phyloP scores from a whole-genome alignment of 2,113 vertebrate genomes.

The Hymenochirus boettgeri region DNA sequence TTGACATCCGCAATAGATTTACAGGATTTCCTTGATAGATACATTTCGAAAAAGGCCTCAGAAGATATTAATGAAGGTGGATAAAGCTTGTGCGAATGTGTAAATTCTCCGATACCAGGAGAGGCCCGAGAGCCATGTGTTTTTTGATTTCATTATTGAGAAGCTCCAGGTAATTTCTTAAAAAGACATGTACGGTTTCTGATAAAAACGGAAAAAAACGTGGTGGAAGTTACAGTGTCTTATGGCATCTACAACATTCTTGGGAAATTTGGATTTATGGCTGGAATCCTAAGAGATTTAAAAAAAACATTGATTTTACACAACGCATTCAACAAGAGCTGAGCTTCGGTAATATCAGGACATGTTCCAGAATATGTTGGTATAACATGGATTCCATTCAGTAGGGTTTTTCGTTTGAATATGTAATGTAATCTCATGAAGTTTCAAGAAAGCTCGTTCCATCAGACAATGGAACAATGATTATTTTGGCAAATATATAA shows the following conservation, averaged over 20 bases:
- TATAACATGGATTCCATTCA: too few species aligned
- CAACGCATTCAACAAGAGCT: not conserved
- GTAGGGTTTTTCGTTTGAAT: too few species aligned
- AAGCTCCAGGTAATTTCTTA: slow-evolving; percentile 23
- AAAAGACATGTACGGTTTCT: slow-evolving; percentile 17
- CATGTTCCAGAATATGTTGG: too few species aligned
- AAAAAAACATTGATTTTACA: slow-evolving; percentile 26
- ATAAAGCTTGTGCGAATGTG: not conserved
- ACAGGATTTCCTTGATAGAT: slow-evolving; percentile 12
- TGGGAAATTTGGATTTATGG: slow-evolving; percentile 18
- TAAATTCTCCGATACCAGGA: slow-evolving; percentile 1
- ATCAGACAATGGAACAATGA: too few species aligned
- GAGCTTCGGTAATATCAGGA: too few species aligned
- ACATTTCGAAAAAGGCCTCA: slow-evolving; percentile 7
- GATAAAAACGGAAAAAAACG: not conserved
- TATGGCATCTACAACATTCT: not conserved
- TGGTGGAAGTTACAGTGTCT: not conserved
- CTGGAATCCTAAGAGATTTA: slow-evolving; percentile 21
- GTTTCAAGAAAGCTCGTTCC: too few species aligned
- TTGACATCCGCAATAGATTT: slow-evolving; percentile 35
- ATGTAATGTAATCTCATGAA: too few species aligned
- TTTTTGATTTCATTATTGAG: slow-evolving; percentile 12
- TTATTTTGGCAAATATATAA: too few species aligned
- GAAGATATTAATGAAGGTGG: slow-evolving; percentile 1
- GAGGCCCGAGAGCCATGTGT: slow-evolving; percentile 3